These are phyloP conservation scores for Heliconius hewitsoni DNA, from an alignment of 1,140 invertebrate species.

Conservation along the genomic window DNA sequence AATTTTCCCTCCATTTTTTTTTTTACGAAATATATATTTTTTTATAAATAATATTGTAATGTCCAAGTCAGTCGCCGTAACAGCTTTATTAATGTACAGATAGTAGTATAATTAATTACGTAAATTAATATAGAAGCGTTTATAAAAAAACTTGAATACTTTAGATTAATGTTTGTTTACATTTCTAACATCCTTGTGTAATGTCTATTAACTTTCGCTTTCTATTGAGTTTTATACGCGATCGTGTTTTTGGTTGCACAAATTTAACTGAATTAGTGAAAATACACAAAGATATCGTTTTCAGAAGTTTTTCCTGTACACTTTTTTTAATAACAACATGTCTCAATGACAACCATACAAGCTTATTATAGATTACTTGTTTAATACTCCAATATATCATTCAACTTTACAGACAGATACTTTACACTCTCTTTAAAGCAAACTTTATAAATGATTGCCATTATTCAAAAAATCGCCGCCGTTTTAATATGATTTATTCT, in stretches of 20 bases:
- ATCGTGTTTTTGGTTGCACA: neutral
- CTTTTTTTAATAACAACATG: neutral
- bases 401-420: neutral
- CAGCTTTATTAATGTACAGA: neutral
- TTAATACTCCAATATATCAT: neutral
- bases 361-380: neutral
- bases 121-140: conserved; percentile 4
- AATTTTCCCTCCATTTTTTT: conserved; percentile 5
- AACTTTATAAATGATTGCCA: conserved; percentile 10
- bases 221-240: neutral
- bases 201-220: conserved; percentile 4
- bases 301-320: neutral
- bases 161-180: conserved; percentile 12
- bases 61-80: neutral
- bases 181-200: conserved; percentile 12
- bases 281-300: neutral
- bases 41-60: neutral
- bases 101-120: conserved; percentile 6
- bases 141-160: conserved; percentile 4
- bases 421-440: conserved; percentile 1
- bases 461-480: neutral
- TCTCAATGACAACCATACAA: neutral
- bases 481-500: conserved; percentile 9
- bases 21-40: neutral
- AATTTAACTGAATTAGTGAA: neutral